Evolutionary conservation across 2,113 vertebrate genomes (phyloP), one percentile per base, ranked within the genome.

Genomic region (Alosa alosa): DNA sequence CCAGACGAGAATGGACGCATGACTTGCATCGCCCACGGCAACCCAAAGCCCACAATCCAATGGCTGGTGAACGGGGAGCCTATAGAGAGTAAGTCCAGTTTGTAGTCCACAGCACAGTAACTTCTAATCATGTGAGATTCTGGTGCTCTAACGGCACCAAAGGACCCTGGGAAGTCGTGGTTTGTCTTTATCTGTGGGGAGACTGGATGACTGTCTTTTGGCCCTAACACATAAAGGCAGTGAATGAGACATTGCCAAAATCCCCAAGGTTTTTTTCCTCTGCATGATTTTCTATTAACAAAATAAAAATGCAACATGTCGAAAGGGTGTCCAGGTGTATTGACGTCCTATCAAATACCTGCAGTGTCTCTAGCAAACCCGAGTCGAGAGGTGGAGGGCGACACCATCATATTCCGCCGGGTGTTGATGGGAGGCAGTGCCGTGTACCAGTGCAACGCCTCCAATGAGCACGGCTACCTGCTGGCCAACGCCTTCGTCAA

Each of bases 391-490:
- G 95, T 98, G 84, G 86, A 94, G 0, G 98, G 96, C 0, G 98
- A 99, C 91, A 97, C 97, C 52, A 95, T 99, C 83, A 96, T 99
- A 49, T 99, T 99, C 90, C 95, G 95, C 8, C 96, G 96, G 0
- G 98, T 97, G 25, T 97, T 98, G 93, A 97, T 97, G 0, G 98
- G 97, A 84, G 96, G 95, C 93, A 97, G 98, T 0, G 97, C 96
- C 0, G 98, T 99, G 36, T 99, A 99, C 91, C 98, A 99, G 83
- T 99, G 98, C 93, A 99, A 99, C 6, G 98, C 97, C 0, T 99
- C 98, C 88, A 99, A 99, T 0, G 95, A 97, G 88, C 97, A 99
- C 0, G 98, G 98, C 60, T 99, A 99, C 89, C 94, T 99, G 86
- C 92, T 99, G 78, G 96, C 97, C 93, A 99, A 99, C 0, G 98